Evolutionary conservation across 2,113 vertebrate genomes (phyloP), one percentile per base, ranked within the genome.

Genomic region (Coregonus clupeaformis): DNA sequence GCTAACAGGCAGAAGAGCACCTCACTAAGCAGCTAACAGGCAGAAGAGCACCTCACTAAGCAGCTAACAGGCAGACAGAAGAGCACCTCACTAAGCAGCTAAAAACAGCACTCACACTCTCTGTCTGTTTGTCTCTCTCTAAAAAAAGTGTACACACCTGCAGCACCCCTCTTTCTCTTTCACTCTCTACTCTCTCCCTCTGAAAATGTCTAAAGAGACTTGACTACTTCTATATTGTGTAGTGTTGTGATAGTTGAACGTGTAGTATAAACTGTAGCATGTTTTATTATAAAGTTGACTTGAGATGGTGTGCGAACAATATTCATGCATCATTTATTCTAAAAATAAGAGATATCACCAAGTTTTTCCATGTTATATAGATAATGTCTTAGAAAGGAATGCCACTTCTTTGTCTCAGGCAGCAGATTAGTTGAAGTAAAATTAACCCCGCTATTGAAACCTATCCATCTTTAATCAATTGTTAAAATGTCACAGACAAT

Each of bases 401-500:
- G 25, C 27, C 64, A 18, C 6, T n/a, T 11, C 27, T 22, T 57
- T 22, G 47, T 80, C 79, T 71, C 79, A 85, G 78, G 83, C 73
- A 47, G 83, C 69, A 77, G 64, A 80, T 73, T 72, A 18, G 49
- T 1, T 1, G 14, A 52, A 52, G 49, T 52, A 52, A 14, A 52
- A 18, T 14, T 27, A 73, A 65, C 20, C 3, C 72, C 82, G 84
- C 86, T 84, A 90, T 91, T 91, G 88, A 91, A 91, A 91, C 81
- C 82, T 90, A 91, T 90, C 88, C 89, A 87, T 86, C 90, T 91
- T 90, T 91, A 91, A 91, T 91, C 90, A 91, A 90, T 90, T 91
- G 86, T 88, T 91, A 91, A 91, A 91, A 91, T 91, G 89, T 90
- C 89, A 91, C 86, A 90, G 87, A 88, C 89, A 91, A 91, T 91